Percentiles rank a stretch among this genome's conserved stretches.
Conservation (phyloP, 2,888 invertebrate species). For the Dusona sp. region DNA sequence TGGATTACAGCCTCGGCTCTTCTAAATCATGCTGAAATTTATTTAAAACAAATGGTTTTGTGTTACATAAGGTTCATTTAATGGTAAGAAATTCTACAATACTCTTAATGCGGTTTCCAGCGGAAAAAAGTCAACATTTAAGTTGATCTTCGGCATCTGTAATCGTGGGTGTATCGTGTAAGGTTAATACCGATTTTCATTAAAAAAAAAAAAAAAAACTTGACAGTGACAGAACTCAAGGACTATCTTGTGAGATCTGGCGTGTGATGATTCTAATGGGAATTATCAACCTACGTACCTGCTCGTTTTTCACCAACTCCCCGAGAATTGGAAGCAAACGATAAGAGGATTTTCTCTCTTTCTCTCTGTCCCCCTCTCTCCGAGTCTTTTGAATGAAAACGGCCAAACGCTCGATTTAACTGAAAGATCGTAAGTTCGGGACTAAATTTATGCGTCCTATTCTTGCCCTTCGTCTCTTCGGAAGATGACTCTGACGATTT, state of each 20-base stretch:
- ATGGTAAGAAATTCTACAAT: too few relatives aligned
- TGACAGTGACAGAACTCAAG: too few relatives aligned
- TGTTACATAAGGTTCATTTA: too few relatives aligned
- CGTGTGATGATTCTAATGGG: background rate
- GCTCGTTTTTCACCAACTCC: slow-evolving; percentile 32
- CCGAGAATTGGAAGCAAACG: slow-evolving; percentile 33
- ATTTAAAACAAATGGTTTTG: too few relatives aligned
- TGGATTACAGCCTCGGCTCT: background rate
- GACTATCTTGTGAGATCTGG: background rate
- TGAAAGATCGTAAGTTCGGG: slow-evolving; percentile 56
- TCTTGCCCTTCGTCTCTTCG: slow-evolving; percentile 26
- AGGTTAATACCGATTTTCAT: too few relatives aligned
- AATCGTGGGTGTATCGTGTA: too few relatives aligned
- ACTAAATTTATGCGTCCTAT: slow-evolving; percentile 28
- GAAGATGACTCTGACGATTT: slow-evolving; percentile 16
- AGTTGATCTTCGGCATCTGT: too few relatives aligned
- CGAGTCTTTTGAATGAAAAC: slow-evolving; percentile 9
- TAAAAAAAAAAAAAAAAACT: too few relatives aligned
- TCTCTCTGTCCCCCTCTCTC: background rate
- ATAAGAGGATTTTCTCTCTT: slow-evolving; percentile 32
- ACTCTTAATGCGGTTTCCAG: too few relatives aligned
- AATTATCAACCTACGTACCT: background rate
- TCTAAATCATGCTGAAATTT: too few relatives aligned
- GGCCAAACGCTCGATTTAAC: slow-evolving; percentile 58
- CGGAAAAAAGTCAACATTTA: too few relatives aligned